phyloP scores from a whole-genome alignment of 1,140 invertebrate genomes.

The Littorina saxatilis region DNA sequence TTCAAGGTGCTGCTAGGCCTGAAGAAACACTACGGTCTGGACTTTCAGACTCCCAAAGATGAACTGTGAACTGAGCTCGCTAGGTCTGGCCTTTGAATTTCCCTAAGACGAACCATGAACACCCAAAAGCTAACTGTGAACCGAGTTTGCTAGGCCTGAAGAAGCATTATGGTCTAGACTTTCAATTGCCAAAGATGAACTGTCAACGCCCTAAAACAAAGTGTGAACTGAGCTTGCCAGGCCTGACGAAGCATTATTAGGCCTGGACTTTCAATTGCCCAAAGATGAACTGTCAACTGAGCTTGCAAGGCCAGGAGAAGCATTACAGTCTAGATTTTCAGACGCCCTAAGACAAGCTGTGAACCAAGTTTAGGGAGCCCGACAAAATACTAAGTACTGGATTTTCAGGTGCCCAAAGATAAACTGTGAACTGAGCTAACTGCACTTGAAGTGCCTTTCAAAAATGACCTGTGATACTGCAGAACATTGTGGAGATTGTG shows the following conservation, averaged over 20 bases:
- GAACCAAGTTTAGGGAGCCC: no score
- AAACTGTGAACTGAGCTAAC: no score
- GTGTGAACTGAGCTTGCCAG: slow-evolving; percentile 48
- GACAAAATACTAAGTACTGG: slow-evolving; percentile 52
- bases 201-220: slow-evolving; percentile 58
- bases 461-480: no score
- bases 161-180: slow-evolving; percentile 53
- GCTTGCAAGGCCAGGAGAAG: slow-evolving; percentile 39
- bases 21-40: slow-evolving; percentile 53
- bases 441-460: no score
- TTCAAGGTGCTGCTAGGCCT: slow-evolving; percentile 55
- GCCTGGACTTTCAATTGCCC: slow-evolving; percentile 40
- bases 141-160: slow-evolving; percentile 56
- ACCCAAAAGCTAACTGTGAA: no score
- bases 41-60: slow-evolving; percentile 49
- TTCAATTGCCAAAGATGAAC: slow-evolving; percentile 41
- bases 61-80: slow-evolving; percentile 51
- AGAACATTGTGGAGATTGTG: no score
- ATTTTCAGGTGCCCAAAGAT: slow-evolving; percentile 43
- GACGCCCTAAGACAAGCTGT: no score
- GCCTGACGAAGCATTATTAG: slow-evolving; percentile 56
- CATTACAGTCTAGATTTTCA: no score
- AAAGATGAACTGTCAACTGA: slow-evolving; percentile 59
- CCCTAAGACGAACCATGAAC: no score
- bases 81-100: no score